Base-by-base conservation (phyloP, 1,140 invertebrate genomes). In the Nylanderia fulva region DNA sequence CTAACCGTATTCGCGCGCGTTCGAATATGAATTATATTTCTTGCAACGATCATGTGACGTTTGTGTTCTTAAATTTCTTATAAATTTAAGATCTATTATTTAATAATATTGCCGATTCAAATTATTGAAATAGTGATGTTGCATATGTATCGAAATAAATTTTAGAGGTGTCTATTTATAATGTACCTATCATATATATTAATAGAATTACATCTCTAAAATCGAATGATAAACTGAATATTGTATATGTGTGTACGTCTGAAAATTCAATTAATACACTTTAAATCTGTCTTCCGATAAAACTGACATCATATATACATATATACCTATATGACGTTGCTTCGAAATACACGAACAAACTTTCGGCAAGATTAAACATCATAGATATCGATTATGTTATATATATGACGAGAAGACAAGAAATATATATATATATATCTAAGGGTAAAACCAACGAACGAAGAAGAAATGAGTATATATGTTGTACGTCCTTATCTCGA, bases 401-500 rank as follows among this genome's bases (percentile, higher is more conserved):
- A n/a, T n/a, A n/a, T n/a, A 11, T 39, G 39, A 33, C 11, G 24
- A 45, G 29, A 61, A 33, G 42, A 24, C 21, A 42, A 69, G 29
- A 48, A 48, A 18, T n/a, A n/a, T n/a, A n/a, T n/a, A n/a, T n/a
- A 48, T 3, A 45, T 13, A 9, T 3, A 45, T n/a, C n/a, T n/a
- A 13, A 48, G 66, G 48, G 36, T 45, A 54, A 42, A 61, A 77
- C 39, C 24, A 11, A 1, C 11, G 45, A 76, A 64, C 29, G 33
- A n/a, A 27, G 11, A 56, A 21, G 27, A 33, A 33, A 24, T 33
- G 80, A 21, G 42, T 84, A 66, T 48, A 88, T 84, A 86, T n/a
- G n/a, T 92, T 86, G 64, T 86, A 85, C 85, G 90, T 91, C 88
- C 88, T 91, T 87, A 91, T 75, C 85, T 86, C 71, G 91, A 91